phyloP scores from a whole-genome alignment of 2,888 invertebrate species.

The Allygus modestus region DNA sequence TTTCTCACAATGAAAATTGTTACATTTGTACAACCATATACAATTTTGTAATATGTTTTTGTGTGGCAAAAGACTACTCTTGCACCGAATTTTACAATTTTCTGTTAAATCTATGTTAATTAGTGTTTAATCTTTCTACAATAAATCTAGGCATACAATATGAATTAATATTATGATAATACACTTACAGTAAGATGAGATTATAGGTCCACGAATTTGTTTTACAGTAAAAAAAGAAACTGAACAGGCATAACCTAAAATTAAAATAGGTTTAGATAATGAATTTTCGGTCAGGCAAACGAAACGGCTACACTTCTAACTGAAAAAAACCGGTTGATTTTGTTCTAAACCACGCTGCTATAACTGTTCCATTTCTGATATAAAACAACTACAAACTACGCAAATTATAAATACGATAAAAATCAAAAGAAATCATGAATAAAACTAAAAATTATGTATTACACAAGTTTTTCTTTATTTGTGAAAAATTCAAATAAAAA shows the following conservation, averaged over 20 bases:
- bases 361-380: constrained; percentile 48
- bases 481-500: constrained; percentile 17
- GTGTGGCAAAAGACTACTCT: constrained; percentile 68
- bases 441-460: constrained; percentile 43
- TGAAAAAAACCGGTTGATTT: constrained; percentile 32
- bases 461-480: constrained; percentile 22
- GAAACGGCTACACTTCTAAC: constrained; percentile 33
- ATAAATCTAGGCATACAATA: constrained; percentile 64
- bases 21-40: constrained; percentile 77
- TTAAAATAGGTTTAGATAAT: constrained; percentile 22
- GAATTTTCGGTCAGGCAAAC: constrained; percentile 26
- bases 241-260: constrained; percentile 33
- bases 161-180: constrained; percentile 64
- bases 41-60: constrained; percentile 71
- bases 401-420: constrained; percentile 59
- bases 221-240: constrained; percentile 50
- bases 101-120: constrained; percentile 64
- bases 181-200: constrained; percentile 63
- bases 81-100: constrained; percentile 69
- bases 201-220: constrained; percentile 61
- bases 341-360: constrained; percentile 49
- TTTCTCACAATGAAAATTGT: constrained; percentile 73
- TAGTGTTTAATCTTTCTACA: constrained; percentile 62
- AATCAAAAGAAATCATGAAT: constrained; percentile 49
- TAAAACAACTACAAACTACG: constrained; percentile 62